A percentile compares a stretch with the other conserved stretches of the same genome.
phyloP scores from a whole-genome alignment of 92 coral and sea anemone species.

The Paragorgia papillata region DNA sequence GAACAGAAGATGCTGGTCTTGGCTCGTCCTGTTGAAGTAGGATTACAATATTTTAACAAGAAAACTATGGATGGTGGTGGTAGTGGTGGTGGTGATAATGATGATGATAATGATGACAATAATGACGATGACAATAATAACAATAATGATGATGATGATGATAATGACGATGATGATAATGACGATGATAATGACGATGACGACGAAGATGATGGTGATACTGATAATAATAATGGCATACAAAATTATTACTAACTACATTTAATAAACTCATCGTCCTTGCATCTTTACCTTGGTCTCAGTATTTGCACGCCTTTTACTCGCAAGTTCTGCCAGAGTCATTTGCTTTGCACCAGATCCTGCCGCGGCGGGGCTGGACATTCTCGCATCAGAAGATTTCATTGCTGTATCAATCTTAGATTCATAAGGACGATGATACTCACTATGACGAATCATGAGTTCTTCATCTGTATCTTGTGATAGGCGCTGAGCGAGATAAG shows the following conservation, averaged over 20 bases:
- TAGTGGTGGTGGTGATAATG: too few relatives aligned
- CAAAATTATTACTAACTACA: too few relatives aligned
- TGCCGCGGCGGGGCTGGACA: neutral
- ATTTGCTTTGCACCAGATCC: neutral
- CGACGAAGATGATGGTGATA: too few relatives aligned
- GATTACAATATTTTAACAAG: too few relatives aligned
- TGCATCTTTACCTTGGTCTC: neutral
- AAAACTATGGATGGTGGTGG: too few relatives aligned
- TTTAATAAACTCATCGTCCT: too few relatives aligned
- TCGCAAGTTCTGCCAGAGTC: slow-evolving; percentile 36
- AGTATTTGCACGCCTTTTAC: neutral
- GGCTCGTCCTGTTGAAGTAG: neutral
- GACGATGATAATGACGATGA: too few relatives aligned
- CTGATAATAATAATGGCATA: too few relatives aligned
- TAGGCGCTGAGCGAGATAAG: neutral
- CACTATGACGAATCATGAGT: slow-evolving; percentile 9
- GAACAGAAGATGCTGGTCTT: neutral
- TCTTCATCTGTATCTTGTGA: slow-evolving; percentile 20
- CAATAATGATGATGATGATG: too few relatives aligned
- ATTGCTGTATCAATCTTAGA: slow-evolving; percentile 25
- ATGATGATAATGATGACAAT: too few relatives aligned
- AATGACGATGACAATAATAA: too few relatives aligned
- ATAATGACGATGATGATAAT: too few relatives aligned
- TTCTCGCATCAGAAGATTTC: neutral
- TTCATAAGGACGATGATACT: slow-evolving; percentile 26